These are phyloP conservation scores for Plusia festucae DNA, from an alignment of 2,888 invertebrate species.

Conservation along the genomic window DNA sequence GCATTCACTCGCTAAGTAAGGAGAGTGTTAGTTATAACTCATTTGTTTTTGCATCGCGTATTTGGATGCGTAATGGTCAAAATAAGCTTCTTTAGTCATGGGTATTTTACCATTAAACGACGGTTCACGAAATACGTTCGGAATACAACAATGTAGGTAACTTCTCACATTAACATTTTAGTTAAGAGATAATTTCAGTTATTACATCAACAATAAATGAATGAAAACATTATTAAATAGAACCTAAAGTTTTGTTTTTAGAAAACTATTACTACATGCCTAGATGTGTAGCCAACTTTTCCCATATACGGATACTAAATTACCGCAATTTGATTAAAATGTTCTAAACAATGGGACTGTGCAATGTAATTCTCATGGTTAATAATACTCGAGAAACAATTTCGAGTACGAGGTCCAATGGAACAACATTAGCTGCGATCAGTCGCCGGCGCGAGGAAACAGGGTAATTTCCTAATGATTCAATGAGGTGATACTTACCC, in stretches of 20 bases:
- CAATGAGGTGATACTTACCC: slow-evolving; percentile 79
- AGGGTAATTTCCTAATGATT: slow-evolving; percentile 81
- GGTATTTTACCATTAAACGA: slow-evolving; percentile 26
- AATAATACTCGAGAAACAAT: slow-evolving; percentile 68
- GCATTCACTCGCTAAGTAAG: slow-evolving; percentile 65
- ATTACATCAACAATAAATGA: neutral
- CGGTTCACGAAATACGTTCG: slow-evolving; percentile 25
- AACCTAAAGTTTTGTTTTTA: neutral
- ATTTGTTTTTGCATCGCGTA: slow-evolving; percentile 58
- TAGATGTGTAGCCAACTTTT: slow-evolving; percentile 17
- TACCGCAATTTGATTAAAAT: slow-evolving; percentile 42
- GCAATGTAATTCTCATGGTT: slow-evolving; percentile 60
- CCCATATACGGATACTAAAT: slow-evolving; percentile 29
- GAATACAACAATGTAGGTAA: slow-evolving; percentile 23
- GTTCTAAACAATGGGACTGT: slow-evolving; percentile 34
- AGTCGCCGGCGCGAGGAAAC: slow-evolving; percentile 67
- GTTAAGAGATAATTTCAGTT: slow-evolving; percentile 12
- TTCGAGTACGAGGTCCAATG: slow-evolving; percentile 68
- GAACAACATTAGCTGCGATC: slow-evolving; percentile 76
- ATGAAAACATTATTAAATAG: neutral
- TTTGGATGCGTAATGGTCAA: slow-evolving; percentile 46
- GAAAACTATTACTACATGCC: neutral
- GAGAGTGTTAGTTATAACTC: slow-evolving; percentile 68
- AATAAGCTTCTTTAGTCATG: slow-evolving; percentile 45
- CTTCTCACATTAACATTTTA: slow-evolving; percentile 19